Base-by-base conservation (phyloP, 2,113 vertebrate genomes). In the Gracilinanus agilis region DNA sequence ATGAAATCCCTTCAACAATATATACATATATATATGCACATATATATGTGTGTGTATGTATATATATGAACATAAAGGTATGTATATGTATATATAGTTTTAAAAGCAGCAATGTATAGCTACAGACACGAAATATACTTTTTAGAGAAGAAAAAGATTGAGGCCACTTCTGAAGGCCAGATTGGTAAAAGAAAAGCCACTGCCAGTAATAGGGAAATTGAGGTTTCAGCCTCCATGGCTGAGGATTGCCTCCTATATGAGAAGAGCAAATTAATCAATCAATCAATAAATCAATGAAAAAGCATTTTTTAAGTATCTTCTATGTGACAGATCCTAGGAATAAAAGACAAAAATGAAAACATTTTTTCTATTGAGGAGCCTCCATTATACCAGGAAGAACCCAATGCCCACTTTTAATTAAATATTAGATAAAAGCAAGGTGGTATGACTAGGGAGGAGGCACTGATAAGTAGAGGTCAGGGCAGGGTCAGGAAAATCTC, bases 1-100 rank as follows among this genome's bases (percentile, higher is more conserved):
- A 90, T 88, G 94, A 96, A 97, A 97, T 40, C 23, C n/a, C 16
- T 83, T 83, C 34, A 83, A 21, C 67, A 49, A 3, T 49, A 49
- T 49, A 49, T 49, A 49, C 5, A 83, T 83, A 83, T 83, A n/a
- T 40, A 55, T 23, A 40, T 83, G 6, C n/a, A 9, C 21, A 2
- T 16, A 19, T 75, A 16, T 75, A 75, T 75, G n/a, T n/a, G n/a
- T n/a, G n/a, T n/a, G n/a, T 24, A 56, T 3, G 24, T 27, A 29
- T 6, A 55, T 55, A 55, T 24, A 24, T 5, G 23, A 6, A 24
- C 19, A 55, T 25, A n/a, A n/a, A n/a, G n/a, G 9, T 58, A 58
- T 58, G 27, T 25, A 29, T 29, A 34, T 34, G 12, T n/a, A 75
- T 75, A 67, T 67, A 21, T 12, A 34, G 34, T 67, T 27, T 67